Evolutionary conservation across 2,888 invertebrate genomes (phyloP), one percentile per base, ranked within the genome.

Genomic region (Catotricha subobsoleta): DNA sequence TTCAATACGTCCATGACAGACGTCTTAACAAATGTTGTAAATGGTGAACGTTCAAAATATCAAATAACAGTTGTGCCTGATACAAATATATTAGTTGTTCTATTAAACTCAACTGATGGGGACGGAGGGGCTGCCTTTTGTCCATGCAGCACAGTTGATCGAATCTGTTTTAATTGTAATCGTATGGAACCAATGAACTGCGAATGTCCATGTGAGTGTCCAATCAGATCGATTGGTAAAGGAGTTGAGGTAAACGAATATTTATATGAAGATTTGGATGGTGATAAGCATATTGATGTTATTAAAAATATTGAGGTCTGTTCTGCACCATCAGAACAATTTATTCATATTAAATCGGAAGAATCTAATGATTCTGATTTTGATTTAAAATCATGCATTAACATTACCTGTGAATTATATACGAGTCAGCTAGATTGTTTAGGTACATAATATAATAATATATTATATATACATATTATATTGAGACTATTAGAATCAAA

Each of bases 151-250:
- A 84, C 83, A 62, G 80, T 77, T 48, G 84, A 90, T 58, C 73
- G 88, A 3, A 68, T 83, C 3, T 92, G 92, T 57, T 68, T 92
- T 20, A 91, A 91, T 57, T 92, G 92, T 57, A 80, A 87, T 57
- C 74, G 90, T 38, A 88, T 91, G 84, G 92, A 91, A 57, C 88
- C 87, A 62, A 81, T 77, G 3, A 90, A 91, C 55, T 92, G 92
- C 52, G 92, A 92, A 59, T 92, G 92, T 54, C 92, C 92, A 0
- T 92, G 92, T 57, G 90, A 92, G 59, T 92, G 92, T 54, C 79
- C 67, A 45, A 67, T 72, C 2, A 65, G 66, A 49, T 49, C n/a
- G 20, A n/a, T 34, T 5, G 13, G n/a, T 9, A 34, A n/a, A 9
- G 20, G 34, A 13, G 20, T 21, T 3, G 13, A 20, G 6, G 21